Evolutionary conservation across 1,140 invertebrate genomes (phyloP).

Genomic region (Lasaia peninsularis): DNA sequence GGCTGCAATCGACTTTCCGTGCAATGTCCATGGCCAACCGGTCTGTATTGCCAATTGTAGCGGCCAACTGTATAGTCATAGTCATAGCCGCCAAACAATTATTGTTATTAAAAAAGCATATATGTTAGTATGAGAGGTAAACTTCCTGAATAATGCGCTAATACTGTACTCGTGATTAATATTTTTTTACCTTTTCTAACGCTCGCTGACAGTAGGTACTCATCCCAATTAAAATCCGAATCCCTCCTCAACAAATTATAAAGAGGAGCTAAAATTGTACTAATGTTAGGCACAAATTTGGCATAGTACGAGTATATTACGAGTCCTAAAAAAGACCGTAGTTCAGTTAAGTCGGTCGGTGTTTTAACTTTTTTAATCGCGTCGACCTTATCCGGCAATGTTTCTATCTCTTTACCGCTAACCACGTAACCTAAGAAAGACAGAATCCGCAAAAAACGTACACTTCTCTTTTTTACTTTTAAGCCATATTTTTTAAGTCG

Average conservation of each 20-base stretch:
- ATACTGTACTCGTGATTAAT: constrained; percentile 16
- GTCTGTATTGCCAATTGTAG: too few species aligned
- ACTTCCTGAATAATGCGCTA: constrained; percentile 19
- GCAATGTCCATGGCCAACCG: too few species aligned
- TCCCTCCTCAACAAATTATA: constrained; percentile 22
- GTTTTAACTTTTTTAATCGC: constrained; percentile 15
- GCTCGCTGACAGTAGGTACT: background rate
- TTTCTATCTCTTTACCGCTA: constrained; percentile 17
- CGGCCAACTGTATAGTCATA: too few species aligned
- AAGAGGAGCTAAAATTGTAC: constrained; percentile 19
- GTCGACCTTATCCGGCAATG: constrained; percentile 19
- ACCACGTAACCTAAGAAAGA: constrained; percentile 27
- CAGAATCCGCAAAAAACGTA: constrained; percentile 19
- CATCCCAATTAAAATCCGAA: constrained; percentile 17
- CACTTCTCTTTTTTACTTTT: constrained; percentile 25
- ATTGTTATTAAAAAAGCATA: too few species aligned
- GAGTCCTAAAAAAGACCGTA: constrained; percentile 23
- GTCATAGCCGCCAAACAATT: too few species aligned
- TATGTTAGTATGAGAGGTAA: constrained; percentile 27
- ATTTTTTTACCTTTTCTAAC: constrained; percentile 17
- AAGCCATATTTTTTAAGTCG: constrained; percentile 23
- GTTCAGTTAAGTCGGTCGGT: constrained; percentile 19
- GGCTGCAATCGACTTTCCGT: too few species aligned
- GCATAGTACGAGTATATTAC: constrained; percentile 26
- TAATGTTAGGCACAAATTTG: constrained; percentile 24